Base-by-base conservation (phyloP, 2,888 invertebrate species). In the Cryptocephalus moraei region DNA sequence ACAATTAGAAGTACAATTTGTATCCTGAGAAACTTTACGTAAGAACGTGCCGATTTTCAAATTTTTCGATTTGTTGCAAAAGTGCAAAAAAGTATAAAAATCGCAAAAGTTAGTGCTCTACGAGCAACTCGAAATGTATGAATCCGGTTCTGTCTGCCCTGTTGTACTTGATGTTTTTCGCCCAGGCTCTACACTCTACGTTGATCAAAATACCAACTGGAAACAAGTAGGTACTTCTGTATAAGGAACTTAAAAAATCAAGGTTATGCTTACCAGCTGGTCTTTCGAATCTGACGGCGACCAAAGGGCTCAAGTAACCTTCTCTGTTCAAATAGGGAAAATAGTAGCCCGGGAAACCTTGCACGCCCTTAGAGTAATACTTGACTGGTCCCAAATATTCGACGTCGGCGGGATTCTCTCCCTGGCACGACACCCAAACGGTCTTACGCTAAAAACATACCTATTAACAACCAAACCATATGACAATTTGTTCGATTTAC, bases 341-440 rank as follows among this genome's bases (percentile, higher is more conserved):
- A 72, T 86, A 93, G 66, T 86, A 91, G 1, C 89, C 89, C 0
- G 91, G 90, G 67, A 91, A 91, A 45, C 92, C 91, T 59, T 82
- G 79, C 31, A 65, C 55, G 8, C 39, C 41, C 59, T 82, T 77
- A 0, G 91, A 91, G 55, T 81, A 75, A 73, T 93, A 93, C 51
- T 80, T 75, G 52, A 95, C 76, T 2, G 84, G 82, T 0, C 94
- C 95, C 54, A 95, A 80, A 69, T 92, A 90, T 71, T 96, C 95
- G 49, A 84, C 76, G 72, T 95, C 95, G 1, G 89, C 87, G 0
- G 92, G 87, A 70, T 89, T 91, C 76, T 94, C 94, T 41, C 96
- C 96, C 61, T 89, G 84, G 68, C 96, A 97, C 8, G 90, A 86
- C 10, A 96, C 81, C 86, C 93, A 94, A 56, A 95, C 80, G 60